Evolutionary conservation across 2,888 invertebrate genomes (phyloP).

Genomic region (Celastrina argiolus): DNA sequence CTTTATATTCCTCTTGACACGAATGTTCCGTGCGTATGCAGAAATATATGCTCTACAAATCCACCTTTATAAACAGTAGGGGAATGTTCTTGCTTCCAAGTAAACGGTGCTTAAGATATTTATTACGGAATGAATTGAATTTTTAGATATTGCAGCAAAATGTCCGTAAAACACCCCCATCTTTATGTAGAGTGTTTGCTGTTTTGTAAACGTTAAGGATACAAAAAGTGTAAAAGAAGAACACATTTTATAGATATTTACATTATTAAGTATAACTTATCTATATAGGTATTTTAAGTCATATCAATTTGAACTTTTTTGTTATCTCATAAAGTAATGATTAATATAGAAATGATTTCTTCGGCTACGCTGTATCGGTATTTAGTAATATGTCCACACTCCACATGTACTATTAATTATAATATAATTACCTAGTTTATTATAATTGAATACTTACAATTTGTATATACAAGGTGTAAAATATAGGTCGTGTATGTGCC

Average conservation of each 20-base stretch:
- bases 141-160: conserved; percentile 55
- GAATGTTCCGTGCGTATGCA: conserved; percentile 48
- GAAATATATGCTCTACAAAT: conserved; percentile 73
- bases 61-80: conserved; percentile 75
- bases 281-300: too few species aligned
- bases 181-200: neutral
- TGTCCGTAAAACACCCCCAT: neutral
- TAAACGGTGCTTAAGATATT: conserved; percentile 76
- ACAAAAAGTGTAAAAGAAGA: neutral
- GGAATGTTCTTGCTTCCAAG: conserved; percentile 70
- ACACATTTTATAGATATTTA: neutral
- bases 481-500: too few species aligned
- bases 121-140: conserved; percentile 71
- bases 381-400: too few species aligned
- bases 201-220: neutral
- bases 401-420: too few species aligned
- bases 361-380: too few species aligned
- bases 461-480: too few species aligned
- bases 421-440: too few species aligned
- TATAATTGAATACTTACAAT: too few species aligned
- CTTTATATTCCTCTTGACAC: conserved; percentile 32
- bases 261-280: too few species aligned
- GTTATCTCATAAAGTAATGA: too few species aligned
- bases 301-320: too few species aligned
- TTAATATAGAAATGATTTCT: too few species aligned